A percentile compares a stretch with the other conserved stretches of the same genome.
These are phyloP conservation scores for Parotia lawesii DNA, from an alignment of 2,113 vertebrate species.

Conservation along the genomic window DNA sequence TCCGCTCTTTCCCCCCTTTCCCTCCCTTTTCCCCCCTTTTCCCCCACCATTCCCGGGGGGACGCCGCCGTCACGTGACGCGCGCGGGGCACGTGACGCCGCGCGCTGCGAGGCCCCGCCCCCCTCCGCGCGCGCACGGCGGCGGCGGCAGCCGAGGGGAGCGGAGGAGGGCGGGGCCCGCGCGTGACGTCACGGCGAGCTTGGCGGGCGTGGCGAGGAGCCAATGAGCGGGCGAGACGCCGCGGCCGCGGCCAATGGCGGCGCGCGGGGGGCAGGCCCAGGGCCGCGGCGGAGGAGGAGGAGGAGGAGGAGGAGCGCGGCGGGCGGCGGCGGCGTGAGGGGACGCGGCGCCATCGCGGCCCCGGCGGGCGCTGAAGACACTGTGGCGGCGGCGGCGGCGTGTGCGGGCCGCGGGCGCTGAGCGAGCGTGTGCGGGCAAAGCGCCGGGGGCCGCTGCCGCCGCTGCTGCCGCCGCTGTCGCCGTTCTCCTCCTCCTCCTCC, in stretches of 20 bases:
- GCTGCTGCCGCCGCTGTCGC: no score
- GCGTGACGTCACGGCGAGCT: fast-evolving
- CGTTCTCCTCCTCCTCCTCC: not conserved
- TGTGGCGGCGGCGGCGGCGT: no score
- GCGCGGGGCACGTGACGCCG: not conserved
- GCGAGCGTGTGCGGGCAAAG: no score
- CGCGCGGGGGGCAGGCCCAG: no score
- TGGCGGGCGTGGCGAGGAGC: not conserved
- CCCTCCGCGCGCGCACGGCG: not conserved
- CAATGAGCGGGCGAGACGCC: not conserved
- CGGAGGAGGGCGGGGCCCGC: not conserved
- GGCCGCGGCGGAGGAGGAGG: not conserved
- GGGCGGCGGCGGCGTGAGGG: not conserved
- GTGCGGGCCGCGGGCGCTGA: no score
- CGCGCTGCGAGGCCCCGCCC: not conserved
- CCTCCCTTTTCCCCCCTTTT: not conserved
- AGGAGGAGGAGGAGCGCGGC: not conserved
- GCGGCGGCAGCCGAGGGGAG: not conserved
- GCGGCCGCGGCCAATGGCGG: not conserved
- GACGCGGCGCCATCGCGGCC: not conserved
- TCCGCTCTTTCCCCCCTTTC: not conserved
- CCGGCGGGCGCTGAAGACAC: not conserved
- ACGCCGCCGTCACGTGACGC: not conserved
- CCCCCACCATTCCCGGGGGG: not conserved
- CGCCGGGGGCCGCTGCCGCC: no score